Percentiles rank a stretch among this genome's conserved stretches.
Evolutionary conservation across 2,113 vertebrate genomes (phyloP).

Genomic region (Macaca nemestrina): DNA sequence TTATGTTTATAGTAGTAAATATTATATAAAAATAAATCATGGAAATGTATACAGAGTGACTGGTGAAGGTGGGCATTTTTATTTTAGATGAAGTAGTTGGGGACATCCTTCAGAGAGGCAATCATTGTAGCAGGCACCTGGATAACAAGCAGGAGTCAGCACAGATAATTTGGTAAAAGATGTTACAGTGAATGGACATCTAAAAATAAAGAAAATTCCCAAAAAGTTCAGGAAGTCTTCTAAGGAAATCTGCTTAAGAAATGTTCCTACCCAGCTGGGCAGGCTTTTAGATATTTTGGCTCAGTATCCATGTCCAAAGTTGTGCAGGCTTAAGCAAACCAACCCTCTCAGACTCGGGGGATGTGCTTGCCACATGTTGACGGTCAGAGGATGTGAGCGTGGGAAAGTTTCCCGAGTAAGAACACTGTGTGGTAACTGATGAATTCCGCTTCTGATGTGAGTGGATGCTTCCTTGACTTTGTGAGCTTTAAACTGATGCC

Average conservation of each 20-base stretch:
- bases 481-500: constrained; percentile 41
- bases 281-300: constrained; percentile 33
- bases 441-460: constrained; percentile 13
- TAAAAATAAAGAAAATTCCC: neutral
- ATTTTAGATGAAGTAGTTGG: neutral
- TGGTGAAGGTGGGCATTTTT: neutral
- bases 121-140: neutral
- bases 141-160: neutral
- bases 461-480: constrained; percentile 8
- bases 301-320: neutral
- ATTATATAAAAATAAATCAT: neutral
- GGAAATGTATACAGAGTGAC: neutral
- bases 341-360: neutral
- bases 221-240: neutral
- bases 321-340: neutral
- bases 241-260: neutral
- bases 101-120: neutral
- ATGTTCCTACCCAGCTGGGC: neutral
- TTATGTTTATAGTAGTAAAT: neutral
- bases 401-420: neutral
- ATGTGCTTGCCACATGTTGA: neutral
- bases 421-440: neutral
- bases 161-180: neutral
- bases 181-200: neutral
- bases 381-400: neutral